Base-by-base conservation (phyloP, 1,140 invertebrate genomes). In the Plodia interpunctella region DNA sequence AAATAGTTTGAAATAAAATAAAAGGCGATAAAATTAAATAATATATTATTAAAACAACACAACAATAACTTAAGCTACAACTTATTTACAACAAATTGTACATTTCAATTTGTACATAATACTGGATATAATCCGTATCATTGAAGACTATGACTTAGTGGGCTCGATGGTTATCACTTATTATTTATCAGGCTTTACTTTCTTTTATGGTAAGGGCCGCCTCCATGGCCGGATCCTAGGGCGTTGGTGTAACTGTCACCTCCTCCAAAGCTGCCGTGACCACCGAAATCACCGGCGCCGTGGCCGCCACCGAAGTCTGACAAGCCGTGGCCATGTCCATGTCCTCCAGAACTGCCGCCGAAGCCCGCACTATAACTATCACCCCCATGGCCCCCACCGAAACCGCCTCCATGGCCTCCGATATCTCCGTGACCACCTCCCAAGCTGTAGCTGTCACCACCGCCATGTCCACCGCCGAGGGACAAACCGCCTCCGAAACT, bases 181-280 rank as follows among this genome's bases (percentile, higher is more conserved):
- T 50, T 51, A 15, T 52, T 32, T 9, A 30, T 57, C 59, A 58
- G 60, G 59, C 28, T 61, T 72, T 69, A 83, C 68, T 83, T 83
- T 64, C 73, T 72, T 66, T 80, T 84, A 35, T 84, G 83, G 61
- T 88, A 88, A n/a, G 86, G 83, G 0, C 85, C 85, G 19, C 85
- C 85, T 5, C 85, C 85, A 63, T 88, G 81, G 9, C 74, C 77
- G 8, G 77, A 65, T 8, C 71, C 62, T 60, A 86, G 67, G 10
- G 83, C 83, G 57, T 77, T 86, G 8, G 80, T 83, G 63, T 86
- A 86, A 51, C 83, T 86, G 49, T 86, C 83, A 17, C 79, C 71
- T 15, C 71, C 82, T 15, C 71, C 82, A 17, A 74, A 74, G n/a
- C 70, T 63, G 38, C 38, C n/a, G 20, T 68, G 68, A 9, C 66